Base-by-base conservation (phyloP, 2,113 vertebrate genomes). In the Catharus bicknelli region DNA sequence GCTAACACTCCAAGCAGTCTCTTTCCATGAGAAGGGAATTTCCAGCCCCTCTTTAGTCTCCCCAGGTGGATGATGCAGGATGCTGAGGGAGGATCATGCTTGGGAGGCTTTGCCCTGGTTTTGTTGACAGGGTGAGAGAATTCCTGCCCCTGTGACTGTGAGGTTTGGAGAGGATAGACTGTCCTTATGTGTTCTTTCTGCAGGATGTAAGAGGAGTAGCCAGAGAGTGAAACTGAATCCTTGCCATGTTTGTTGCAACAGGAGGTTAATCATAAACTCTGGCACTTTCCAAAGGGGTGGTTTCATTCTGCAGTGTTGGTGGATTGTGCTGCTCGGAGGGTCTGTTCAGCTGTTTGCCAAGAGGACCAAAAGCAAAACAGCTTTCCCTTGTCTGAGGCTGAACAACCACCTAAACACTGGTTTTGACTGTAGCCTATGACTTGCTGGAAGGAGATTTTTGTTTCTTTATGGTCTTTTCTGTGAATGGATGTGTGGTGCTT, bases 241-340 rank as follows among this genome's bases (percentile, higher is more conserved):
- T 87, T 93, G 94, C 93, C 91, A 63, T n/a, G 63, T 63, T 95
- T 66, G 63, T 91, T 94, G 89, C 89, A 87, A 63, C 84, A 80
- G 87, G 87, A 96, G 91, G 82, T 96, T 94, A 92, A 94, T 94
- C 82, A 85, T 85, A 83, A 92, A 85, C 89, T 86, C 79, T 88
- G 86, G 78, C 91, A 63, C 74, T 94, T 94, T 66, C 67, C 40
- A 74, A 59, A 87, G 93, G 83, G 68, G 7, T 74, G 79, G 55
- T 85, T 92, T 93, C 22, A 0, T 47, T 62, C 67, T 70, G 69
- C n/a, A 34, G 61, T 68, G 83, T 38, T 19, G 4, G 38, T 42
- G 72, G 67, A 20, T 0, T 30, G 43, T 34, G 83, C 86, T 79
- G 42, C 66, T 84, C 4, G 0, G 13, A 86, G 90, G 86, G 58